Evolutionary conservation across 2,888 invertebrate genomes (phyloP).

Genomic region (Sinelater perroti): DNA sequence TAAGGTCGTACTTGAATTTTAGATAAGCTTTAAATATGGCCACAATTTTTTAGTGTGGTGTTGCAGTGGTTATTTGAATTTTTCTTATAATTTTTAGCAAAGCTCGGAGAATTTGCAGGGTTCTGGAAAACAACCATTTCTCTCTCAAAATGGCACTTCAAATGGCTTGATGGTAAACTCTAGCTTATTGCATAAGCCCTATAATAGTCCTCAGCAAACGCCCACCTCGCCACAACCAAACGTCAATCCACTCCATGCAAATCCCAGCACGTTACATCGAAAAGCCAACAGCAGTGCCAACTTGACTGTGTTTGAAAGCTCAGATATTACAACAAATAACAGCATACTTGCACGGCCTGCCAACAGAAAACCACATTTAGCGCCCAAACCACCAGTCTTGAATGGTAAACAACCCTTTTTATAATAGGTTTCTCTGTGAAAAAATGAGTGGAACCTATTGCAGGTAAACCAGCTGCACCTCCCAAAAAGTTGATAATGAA

Average conservation of each 20-base stretch:
- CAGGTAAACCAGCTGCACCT: conserved; percentile 70
- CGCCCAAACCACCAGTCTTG: conserved; percentile 81
- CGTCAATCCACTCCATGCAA: conserved; percentile 40
- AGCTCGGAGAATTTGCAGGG: conserved; percentile 30
- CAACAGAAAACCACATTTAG: conserved; percentile 82
- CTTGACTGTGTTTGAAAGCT: conserved; percentile 49
- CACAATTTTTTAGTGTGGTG: no score
- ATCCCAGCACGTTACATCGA: conserved; percentile 56
- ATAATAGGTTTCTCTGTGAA: not conserved
- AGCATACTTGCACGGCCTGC: conserved; percentile 58
- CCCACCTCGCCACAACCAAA: conserved; percentile 28
- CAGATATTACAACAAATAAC: conserved; percentile 41
- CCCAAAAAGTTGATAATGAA: conserved; percentile 71
- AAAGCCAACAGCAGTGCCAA: conserved; percentile 58
- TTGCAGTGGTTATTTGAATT: no score
- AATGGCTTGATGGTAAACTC: conserved; percentile 39
- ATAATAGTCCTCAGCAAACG: conserved; percentile 18
- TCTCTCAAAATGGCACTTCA: conserved; percentile 39
- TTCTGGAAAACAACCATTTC: conserved; percentile 32
- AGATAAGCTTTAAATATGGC: no score
- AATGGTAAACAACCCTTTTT: conserved; percentile 48
- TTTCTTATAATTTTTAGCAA: conserved; percentile 29
- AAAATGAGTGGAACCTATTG: conserved; percentile 17
- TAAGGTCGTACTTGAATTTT: no score
- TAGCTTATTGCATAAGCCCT: conserved; percentile 28